Percentiles rank a stretch among this genome's conserved stretches.
Evolutionary conservation across 2,888 invertebrate genomes (phyloP).

Genomic region (Synanthedon formicaeformis): DNA sequence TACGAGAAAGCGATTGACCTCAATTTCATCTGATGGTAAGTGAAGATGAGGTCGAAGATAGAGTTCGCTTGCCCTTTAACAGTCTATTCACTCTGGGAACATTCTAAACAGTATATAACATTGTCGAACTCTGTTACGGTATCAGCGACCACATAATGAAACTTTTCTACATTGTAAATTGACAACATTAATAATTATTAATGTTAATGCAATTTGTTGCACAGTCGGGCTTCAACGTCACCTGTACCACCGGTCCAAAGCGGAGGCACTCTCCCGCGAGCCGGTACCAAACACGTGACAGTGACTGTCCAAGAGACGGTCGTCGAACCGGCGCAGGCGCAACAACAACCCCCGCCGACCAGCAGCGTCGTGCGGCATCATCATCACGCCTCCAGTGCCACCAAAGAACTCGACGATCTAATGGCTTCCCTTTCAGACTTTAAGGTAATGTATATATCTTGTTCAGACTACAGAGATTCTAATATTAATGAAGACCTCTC

Average conservation of each 20-base stretch:
- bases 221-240: conserved; percentile 46
- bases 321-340: conserved; percentile 58
- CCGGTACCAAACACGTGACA: conserved; percentile 70
- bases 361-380: conserved; percentile 22
- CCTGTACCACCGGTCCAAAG: conserved; percentile 33
- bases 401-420: conserved; percentile 93
- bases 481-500: too few relatives aligned
- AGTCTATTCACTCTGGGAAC: too few relatives aligned
- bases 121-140: too few relatives aligned
- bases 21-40: too few relatives aligned
- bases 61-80: too few relatives aligned
- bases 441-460: conserved; percentile 74
- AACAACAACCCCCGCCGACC: conserved; percentile 36
- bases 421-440: conserved; percentile 97
- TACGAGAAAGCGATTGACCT: too few relatives aligned
- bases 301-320: conserved; percentile 68
- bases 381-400: conserved; percentile 84
- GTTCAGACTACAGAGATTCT: too few relatives aligned
- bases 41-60: too few relatives aligned
- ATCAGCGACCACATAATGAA: too few relatives aligned
- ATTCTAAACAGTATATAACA: too few relatives aligned
- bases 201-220: background rate
- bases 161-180: too few relatives aligned
- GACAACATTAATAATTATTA: too few relatives aligned
- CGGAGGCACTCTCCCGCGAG: conserved; percentile 54